phyloP scores from a whole-genome alignment of 2,888 invertebrate species.

The Meteorus cinctellus region DNA sequence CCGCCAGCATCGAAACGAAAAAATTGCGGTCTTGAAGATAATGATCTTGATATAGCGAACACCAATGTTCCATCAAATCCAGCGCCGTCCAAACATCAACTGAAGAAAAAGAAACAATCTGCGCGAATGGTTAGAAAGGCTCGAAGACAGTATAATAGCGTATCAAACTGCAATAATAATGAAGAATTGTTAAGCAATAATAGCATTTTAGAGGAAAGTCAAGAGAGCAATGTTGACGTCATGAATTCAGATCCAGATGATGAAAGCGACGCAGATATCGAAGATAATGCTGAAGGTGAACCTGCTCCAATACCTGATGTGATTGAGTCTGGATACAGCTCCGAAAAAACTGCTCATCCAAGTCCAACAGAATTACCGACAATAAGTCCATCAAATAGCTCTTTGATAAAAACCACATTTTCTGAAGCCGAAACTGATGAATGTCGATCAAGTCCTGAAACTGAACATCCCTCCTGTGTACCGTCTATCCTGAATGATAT shows the following conservation, averaged over 20 bases:
- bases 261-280: conserved; percentile 87
- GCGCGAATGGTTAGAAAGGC: conserved; percentile 76
- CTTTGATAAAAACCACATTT: conserved; percentile 16
- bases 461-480: neutral
- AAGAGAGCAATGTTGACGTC: conserved; percentile 42
- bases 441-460: conserved; percentile 28
- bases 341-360: conserved; percentile 70
- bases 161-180: conserved; percentile 42
- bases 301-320: conserved; percentile 73
- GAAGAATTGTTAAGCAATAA: conserved; percentile 52
- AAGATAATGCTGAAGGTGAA: conserved; percentile 82
- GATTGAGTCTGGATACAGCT: conserved; percentile 82
- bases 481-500: conserved; percentile 51
- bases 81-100: conserved; percentile 79
- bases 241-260: conserved; percentile 54
- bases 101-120: conserved; percentile 79
- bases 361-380: conserved; percentile 33
- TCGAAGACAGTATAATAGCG: conserved; percentile 32
- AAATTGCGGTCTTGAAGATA: conserved; percentile 57
- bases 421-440: conserved; percentile 34
- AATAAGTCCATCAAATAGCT: neutral
- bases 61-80: conserved; percentile 52
- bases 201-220: conserved; percentile 60
- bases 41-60: conserved; percentile 58
- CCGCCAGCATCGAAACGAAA: conserved; percentile 75